Evolutionary conservation across 2,113 vertebrate genomes (phyloP), one percentile per base, ranked within the genome.

Genomic region (Elaphurus davidianus): DNA sequence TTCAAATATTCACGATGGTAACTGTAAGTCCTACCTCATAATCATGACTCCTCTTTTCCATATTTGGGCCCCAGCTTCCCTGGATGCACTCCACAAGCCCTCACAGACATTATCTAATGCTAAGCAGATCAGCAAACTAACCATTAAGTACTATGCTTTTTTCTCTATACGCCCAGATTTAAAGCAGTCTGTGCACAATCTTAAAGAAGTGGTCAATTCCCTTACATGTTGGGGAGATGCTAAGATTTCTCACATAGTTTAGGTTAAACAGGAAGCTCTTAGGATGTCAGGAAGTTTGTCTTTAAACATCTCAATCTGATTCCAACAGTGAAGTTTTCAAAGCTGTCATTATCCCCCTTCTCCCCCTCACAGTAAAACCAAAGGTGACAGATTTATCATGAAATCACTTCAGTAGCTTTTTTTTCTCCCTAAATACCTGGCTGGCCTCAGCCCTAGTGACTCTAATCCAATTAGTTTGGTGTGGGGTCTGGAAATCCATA

Each of bases 81-180:
- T 87, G 90, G 92, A 92, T 23, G 3, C 12, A 36, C 59, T 91
- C 93, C 17, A 14, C 27, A 54, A 97, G 50, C 43, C 82, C 90
- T 90, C 74, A 88, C 94, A 98, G 98, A 98, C 97, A 91, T 98
- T 92, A 98, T 93, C 97, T 98, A 98, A 98, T 95, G 90, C 81
- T 71, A 55, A 76, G 67, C 94, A 96, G 90, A 95, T 90, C 97
- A 96, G 87, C 92, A 91, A 96, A 90, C 78, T 94, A 98, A 92
- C 87, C 90, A 95, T 94, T 97, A 97, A 96, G 50, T 85, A 25
- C 54, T 82, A 76, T 62, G 25, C 50, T 82, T 76, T 90, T 36
- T 76, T 19, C 74, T 30, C 57, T 9, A 1, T 6, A 50, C 27
- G 21, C 62, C 47, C 78, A 57, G 90, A 97, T n/a, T 95, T 97